Base-by-base conservation (phyloP, 2,113 vertebrate genomes). In the Leptobrachium ailaonicum region DNA sequence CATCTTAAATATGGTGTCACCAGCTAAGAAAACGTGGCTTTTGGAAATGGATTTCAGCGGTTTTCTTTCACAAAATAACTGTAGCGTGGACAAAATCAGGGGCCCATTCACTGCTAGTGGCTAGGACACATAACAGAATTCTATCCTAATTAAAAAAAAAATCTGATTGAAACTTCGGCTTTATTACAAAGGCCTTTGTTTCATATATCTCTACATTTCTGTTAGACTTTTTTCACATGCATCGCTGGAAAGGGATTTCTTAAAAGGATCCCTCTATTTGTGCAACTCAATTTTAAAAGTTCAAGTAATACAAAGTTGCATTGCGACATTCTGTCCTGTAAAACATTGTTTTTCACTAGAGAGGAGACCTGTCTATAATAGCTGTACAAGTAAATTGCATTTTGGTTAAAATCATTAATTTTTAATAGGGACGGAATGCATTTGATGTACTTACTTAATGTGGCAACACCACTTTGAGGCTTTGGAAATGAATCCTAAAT, bases 391-490 rank as follows among this genome's bases (percentile, higher is more conserved):
- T 69, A 81, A 75, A 81, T 81, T 81, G 79, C 71, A 81, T 81
- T 75, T 81, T 75, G 79, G 72, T 81, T 75, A 69, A 75, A 72
- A 68, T 69, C 71, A 69, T 81, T 62, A 67, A 81, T 81, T 81
- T 81, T 81, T 81, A 75, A 81, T 81, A 32, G 66, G 72, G 50
- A 73, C 74, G 72, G 79, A 81, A 81, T 75, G 79, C 79, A 81
- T 81, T 81, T 81, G 79, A 81, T 81, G 79, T 81, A 75, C 79
- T 80, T 80, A 80, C 77, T 81, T 81, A 75, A 75, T 81, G 67
- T 73, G 73, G 79, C 79, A 74, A 81, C 72, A 68, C 66, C 72
- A 81, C 79, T 75, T 81, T 81, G 72, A 81, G 79, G 71, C 71
- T 81, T 81, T 81, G 79, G 71, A 81, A 81, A 69, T 75, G 79